Conservation (phyloP, 2,888 invertebrate genomes). For the Drosophila meridiana region DNA sequence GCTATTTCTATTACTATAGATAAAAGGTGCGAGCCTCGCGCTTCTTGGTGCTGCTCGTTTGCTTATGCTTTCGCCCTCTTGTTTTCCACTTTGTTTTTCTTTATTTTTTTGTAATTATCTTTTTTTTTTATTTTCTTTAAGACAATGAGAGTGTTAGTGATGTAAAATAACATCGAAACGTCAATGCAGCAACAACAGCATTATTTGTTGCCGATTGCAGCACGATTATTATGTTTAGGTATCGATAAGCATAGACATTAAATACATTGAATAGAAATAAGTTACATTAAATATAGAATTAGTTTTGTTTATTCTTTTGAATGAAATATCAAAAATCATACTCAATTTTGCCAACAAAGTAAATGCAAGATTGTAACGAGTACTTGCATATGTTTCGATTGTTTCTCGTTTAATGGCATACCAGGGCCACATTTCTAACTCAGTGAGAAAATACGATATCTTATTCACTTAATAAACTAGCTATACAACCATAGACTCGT, state of each 20-base stretch:
- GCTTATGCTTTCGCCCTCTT: constrained; percentile 42
- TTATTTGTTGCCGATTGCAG: background rate
- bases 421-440: no score
- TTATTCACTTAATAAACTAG: no score
- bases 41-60: constrained; percentile 34
- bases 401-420: no score
- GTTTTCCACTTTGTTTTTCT: constrained; percentile 42
- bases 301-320: no score
- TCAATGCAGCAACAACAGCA: background rate
- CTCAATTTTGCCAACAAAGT: no score
- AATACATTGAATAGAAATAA: no score
- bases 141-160: constrained; percentile 41
- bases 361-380: no score
- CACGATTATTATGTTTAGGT: background rate
- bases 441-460: no score
- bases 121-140: constrained; percentile 26
- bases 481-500: no score
- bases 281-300: no score
- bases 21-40: constrained; percentile 33
- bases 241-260: constrained; percentile 9
- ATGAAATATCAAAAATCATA: no score
- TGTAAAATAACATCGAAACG: constrained; percentile 24
- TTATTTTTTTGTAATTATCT: constrained; percentile 10
- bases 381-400: no score
- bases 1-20: constrained; percentile 21